phyloP scores from a whole-genome alignment of 2,797 vertebrate genomes.

The Schizopygopsis pylzovi region DNA sequence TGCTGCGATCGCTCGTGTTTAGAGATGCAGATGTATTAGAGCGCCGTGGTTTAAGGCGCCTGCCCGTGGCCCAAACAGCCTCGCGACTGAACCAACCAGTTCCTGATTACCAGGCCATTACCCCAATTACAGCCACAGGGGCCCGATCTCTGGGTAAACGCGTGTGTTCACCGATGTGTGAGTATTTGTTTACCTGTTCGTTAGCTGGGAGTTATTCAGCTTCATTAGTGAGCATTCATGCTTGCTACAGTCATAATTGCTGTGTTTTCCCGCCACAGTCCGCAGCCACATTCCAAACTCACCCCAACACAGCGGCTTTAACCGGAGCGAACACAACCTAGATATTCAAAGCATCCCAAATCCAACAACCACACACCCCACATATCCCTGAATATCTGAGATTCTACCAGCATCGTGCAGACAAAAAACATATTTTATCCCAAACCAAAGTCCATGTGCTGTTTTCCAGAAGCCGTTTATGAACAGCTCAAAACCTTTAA shows the following conservation, averaged over 20 bases:
- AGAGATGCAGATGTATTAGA: conserved; percentile 49
- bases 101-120: conserved; percentile 58
- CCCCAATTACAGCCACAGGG: conserved; percentile 55
- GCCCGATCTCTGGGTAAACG: neutral
- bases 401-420: neutral
- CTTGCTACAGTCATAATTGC: conserved; percentile 48
- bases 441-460: neutral
- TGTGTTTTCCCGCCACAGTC: conserved; percentile 41
- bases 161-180: conserved; percentile 34
- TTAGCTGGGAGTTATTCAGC: conserved; percentile 56
- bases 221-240: conserved; percentile 60
- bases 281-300: conserved; percentile 19
- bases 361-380: conserved; percentile 14
- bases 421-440: neutral
- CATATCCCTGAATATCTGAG: conserved; percentile 35
- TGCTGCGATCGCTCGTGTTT: conserved; percentile 17
- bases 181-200: conserved; percentile 55
- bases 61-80: conserved; percentile 53
- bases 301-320: conserved; percentile 1
- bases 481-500: conserved; percentile 28
- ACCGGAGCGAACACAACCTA: conserved; percentile 9
- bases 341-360: conserved; percentile 40
- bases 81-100: conserved; percentile 45
- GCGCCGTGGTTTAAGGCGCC: conserved; percentile 20
- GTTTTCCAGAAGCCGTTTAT: neutral